Percentiles rank a stretch among this genome's conserved stretches.
These are phyloP conservation scores for Caenorhabditis uteleia DNA, from an alignment of 2,888 invertebrate species.

Conservation along the genomic window DNA sequence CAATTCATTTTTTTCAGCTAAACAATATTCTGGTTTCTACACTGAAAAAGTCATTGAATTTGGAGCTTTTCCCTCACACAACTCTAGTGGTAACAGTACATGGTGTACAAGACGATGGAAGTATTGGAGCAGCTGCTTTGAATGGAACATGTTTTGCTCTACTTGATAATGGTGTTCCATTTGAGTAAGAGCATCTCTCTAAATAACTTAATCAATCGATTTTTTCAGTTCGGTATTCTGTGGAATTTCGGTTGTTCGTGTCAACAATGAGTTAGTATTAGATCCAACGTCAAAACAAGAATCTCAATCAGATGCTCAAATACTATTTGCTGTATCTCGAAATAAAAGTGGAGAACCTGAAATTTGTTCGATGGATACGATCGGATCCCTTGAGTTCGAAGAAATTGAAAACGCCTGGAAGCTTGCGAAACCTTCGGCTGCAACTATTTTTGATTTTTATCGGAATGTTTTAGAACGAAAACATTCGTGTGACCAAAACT, in stretches of 20 bases:
- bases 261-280: constrained; percentile 42
- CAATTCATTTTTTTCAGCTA: too few relatives aligned
- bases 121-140: constrained; percentile 44
- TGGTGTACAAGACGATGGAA: constrained; percentile 48
- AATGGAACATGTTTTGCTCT: constrained; percentile 47
- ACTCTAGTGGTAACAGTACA: constrained; percentile 42
- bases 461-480: constrained; percentile 17
- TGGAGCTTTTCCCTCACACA: constrained; percentile 48
- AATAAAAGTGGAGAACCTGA: constrained; percentile 9
- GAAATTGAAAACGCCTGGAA: constrained; percentile 23
- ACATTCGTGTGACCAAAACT: constrained; percentile 19
- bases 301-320: constrained; percentile 38
- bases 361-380: constrained; percentile 24
- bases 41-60: constrained; percentile 34
- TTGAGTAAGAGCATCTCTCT: constrained; percentile 16
- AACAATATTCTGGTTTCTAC: constrained; percentile 44
- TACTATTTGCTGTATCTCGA: constrained; percentile 39
- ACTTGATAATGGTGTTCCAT: constrained; percentile 46
- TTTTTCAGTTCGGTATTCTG: constrained; percentile 46
- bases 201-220: neutral
- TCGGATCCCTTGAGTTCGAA: constrained; percentile 14
- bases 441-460: constrained; percentile 31
- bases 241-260: constrained; percentile 45
- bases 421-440: constrained; percentile 24
- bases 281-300: constrained; percentile 47